Base-by-base conservation (phyloP, 2,113 vertebrate species). In the Neomonachus schauinslandi region DNA sequence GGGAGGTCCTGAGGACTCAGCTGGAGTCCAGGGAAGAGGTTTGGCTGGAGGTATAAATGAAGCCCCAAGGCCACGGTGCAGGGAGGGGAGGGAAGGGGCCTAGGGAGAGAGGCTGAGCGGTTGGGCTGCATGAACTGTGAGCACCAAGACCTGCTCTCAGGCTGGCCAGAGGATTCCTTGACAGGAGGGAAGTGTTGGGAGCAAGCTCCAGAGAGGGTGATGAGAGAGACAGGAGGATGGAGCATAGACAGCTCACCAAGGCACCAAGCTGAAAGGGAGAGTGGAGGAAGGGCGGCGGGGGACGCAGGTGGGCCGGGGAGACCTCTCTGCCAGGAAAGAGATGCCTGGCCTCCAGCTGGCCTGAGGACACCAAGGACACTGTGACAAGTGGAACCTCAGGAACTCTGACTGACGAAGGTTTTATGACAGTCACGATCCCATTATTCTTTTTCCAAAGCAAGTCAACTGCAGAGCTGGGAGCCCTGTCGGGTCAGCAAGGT, bases 251-350 rank as follows among this genome's bases (percentile, higher is more conserved):
- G 53, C 83, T 88, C 26, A 26, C 7, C 16, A 31, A 15, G 33
- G 57, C 0, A 0, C 15, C 1, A 24, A 33, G 39, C 21, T 22
- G 57, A 26, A n/a, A 31, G 15, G 12, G 5, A 31, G 7, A 14
- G 12, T 0, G 53, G 46, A 51, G 36, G 51, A 4, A 7, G 24
- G 10, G 5, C 9, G 49, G 69, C 31, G 4, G 22, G 49, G 74
- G 26, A 7, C 7, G 7, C 26, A 76, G 74, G 42, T 31, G 74
- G 67, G 16, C 39, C 1, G 0, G 36, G 15, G 55, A 42, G 36
- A 19, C 81, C 8, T 1, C 36, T 18, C 81, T 19, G 24, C 33
- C 31, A 18, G 14, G n/a, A 36, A 72, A 39, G 36, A 15, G 69
- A 46, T 11, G 46, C 69, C 11, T 0, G 53, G 13, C 31, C 22